These are phyloP conservation scores for Halcyon leucocephala DNA, from an alignment of 2,797 vertebrate species.

Conservation along the genomic window DNA sequence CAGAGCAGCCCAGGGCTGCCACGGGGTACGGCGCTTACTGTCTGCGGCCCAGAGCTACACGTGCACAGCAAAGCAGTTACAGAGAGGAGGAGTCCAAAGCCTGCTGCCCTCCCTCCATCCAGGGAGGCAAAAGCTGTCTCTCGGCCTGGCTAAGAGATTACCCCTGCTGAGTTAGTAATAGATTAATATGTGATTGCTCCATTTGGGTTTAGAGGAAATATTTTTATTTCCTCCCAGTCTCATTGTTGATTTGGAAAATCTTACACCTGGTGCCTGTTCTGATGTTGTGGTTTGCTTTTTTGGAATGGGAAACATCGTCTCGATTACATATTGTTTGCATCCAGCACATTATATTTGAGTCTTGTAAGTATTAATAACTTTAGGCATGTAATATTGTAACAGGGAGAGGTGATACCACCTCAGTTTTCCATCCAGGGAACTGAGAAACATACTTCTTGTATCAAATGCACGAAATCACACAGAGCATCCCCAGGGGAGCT, in stretches of 20 bases:
- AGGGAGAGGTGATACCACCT: not conserved
- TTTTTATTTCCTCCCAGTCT: not conserved
- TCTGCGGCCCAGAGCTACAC: not conserved
- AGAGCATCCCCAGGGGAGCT: not conserved
- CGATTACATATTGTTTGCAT: not conserved
- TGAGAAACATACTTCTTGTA: not conserved
- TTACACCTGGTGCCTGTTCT: not conserved
- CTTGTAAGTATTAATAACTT: not conserved
- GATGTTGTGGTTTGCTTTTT: not conserved
- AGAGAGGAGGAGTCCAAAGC: not conserved
- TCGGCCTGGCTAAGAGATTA: not conserved
- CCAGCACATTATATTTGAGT: not conserved
- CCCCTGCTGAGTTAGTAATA: not conserved
- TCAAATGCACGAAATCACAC: not conserved
- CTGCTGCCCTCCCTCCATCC: not conserved
- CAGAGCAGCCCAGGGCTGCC: not conserved
- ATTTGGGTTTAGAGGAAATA: not conserved
- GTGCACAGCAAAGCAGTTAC: rapidly evolving
- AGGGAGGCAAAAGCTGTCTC: not conserved
- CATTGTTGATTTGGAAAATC: not conserved
- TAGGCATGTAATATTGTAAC: not conserved
- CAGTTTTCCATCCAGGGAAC: rapidly evolving
- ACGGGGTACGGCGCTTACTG: not conserved
- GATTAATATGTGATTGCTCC: not conserved
- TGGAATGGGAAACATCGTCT: not conserved